Evolutionary conservation across 2,888 invertebrate species (phyloP).

Genomic region (Steinernema scapterisci): DNA sequence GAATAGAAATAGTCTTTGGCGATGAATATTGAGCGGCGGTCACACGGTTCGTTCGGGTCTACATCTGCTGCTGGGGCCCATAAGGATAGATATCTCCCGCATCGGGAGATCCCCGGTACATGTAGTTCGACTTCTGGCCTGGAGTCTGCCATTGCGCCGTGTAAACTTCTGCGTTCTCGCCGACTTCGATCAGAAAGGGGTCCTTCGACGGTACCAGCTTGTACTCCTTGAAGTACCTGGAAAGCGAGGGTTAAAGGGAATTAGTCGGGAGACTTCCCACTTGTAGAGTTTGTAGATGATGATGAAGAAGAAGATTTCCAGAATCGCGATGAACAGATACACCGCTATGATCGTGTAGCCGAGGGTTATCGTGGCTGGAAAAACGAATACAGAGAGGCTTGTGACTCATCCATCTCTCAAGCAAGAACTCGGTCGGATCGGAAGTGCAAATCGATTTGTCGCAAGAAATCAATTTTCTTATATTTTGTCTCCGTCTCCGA

Average conservation of each 20-base stretch:
- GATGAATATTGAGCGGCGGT: slow-evolving; percentile 13
- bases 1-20: background rate
- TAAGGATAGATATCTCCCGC: slow-evolving; percentile 62
- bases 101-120: slow-evolving; percentile 62
- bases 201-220: slow-evolving; percentile 47
- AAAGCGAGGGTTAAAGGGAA: slow-evolving; percentile 28
- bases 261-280: slow-evolving; percentile 39
- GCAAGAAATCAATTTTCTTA: too few species aligned
- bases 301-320: slow-evolving; percentile 66
- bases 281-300: slow-evolving; percentile 66
- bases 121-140: slow-evolving; percentile 14
- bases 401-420: background rate
- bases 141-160: slow-evolving; percentile 43
- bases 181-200: slow-evolving; percentile 30
- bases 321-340: slow-evolving; percentile 61
- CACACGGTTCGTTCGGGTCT: background rate
- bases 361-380: slow-evolving; percentile 62
- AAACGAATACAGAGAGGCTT: background rate
- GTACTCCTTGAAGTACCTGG: slow-evolving; percentile 62
- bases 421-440: background rate
- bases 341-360: slow-evolving; percentile 65
- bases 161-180: slow-evolving; percentile 12
- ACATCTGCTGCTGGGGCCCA: slow-evolving; percentile 39
- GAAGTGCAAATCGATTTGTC: too few species aligned
- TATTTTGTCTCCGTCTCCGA: too few species aligned